These are phyloP conservation scores for Sciurus vulgaris DNA, from an alignment of 2,797 vertebrate species.

Conservation along the genomic window DNA sequence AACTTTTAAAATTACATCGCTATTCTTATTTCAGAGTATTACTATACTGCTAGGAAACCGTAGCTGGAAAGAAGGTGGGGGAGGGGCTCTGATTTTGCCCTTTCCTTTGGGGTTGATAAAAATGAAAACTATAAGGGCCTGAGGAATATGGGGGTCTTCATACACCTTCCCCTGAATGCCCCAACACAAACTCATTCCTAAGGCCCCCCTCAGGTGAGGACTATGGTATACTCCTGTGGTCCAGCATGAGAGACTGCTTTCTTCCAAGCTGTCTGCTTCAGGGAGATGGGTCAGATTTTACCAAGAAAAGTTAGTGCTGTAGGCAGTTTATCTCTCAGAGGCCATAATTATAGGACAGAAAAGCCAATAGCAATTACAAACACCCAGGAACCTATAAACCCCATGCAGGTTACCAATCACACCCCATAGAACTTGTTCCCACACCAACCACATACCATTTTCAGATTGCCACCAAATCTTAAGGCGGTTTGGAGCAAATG, in stretches of 20 bases:
- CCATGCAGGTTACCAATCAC: conserved; percentile 78
- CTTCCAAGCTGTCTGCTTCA: conserved; percentile 32
- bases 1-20: background rate
- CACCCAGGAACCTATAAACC: conserved; percentile 71
- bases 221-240: background rate
- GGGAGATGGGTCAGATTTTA: conserved; percentile 71
- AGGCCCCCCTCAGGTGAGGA: background rate
- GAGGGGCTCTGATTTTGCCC: background rate
- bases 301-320: conserved; percentile 59
- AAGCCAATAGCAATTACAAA: conserved; percentile 76
- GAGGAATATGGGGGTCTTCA: background rate
- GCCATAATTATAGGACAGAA: conserved; percentile 81
- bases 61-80: background rate
- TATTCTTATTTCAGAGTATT: background rate
- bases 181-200: background rate
- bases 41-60: background rate
- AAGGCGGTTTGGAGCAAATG: conserved; percentile 95
- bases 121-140: conserved; percentile 31
- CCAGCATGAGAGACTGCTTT: conserved; percentile 59
- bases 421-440: conserved; percentile 66
- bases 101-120: conserved; percentile 28
- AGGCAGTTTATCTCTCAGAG: conserved; percentile 73
- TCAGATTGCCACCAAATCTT: conserved; percentile 99
- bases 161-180: background rate
- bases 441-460: conserved; percentile 92